A percentile compares a stretch with the other conserved stretches of the same genome.
These are phyloP conservation scores for Macrosoma leucophasiata DNA, from an alignment of 2,888 invertebrate genomes.

Conservation along the genomic window DNA sequence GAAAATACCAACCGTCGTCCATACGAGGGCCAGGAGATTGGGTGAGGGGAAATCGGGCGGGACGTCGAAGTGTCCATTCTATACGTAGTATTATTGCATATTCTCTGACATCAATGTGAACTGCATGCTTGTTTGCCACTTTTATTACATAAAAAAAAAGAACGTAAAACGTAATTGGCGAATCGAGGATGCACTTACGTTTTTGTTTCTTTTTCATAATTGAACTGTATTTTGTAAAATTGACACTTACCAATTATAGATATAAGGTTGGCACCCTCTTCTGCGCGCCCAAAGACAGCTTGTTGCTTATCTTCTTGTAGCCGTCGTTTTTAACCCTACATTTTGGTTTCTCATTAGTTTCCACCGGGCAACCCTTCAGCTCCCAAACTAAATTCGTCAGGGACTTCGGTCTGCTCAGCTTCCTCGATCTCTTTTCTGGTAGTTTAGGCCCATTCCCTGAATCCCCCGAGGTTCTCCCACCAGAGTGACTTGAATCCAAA, in stretches of 20 bases:
- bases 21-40: too few species aligned
- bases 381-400: constrained; percentile 93
- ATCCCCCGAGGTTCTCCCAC: constrained; percentile 90
- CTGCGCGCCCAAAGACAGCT: constrained; percentile 69
- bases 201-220: neutral
- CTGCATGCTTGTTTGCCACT: too few species aligned
- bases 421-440: constrained; percentile 88
- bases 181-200: too few species aligned
- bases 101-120: too few species aligned
- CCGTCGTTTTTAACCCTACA: constrained; percentile 68
- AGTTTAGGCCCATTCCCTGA: constrained; percentile 85
- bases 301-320: constrained; percentile 70
- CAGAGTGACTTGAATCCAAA: constrained; percentile 92
- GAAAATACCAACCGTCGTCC: too few species aligned
- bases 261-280: constrained; percentile 76
- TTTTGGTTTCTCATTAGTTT: constrained; percentile 65
- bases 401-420: constrained; percentile 88
- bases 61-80: too few species aligned
- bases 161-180: too few species aligned
- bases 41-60: too few species aligned
- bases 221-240: constrained; percentile 2
- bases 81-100: too few species aligned
- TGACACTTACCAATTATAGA: constrained; percentile 63
- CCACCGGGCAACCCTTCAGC: constrained; percentile 68
- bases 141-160: too few species aligned